Evolutionary conservation across 2,888 invertebrate species (phyloP).

Genomic region (Eustalomyia histrio): DNA sequence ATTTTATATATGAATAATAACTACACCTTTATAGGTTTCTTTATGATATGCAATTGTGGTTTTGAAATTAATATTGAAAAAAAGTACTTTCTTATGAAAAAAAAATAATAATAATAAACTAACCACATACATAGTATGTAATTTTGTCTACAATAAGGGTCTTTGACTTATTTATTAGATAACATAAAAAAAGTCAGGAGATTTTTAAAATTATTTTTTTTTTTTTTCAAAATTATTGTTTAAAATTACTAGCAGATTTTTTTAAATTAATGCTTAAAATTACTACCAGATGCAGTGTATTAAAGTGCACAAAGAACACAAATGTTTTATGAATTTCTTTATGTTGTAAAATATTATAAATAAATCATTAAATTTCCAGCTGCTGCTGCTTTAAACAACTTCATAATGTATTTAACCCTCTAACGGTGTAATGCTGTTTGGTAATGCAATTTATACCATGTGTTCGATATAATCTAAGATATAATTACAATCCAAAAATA

Average conservation of each 20-base stretch:
- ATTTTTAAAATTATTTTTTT: too few species aligned
- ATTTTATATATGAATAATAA: background rate
- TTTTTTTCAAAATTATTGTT: background rate
- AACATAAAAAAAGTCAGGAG: background rate
- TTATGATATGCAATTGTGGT: slow-evolving; percentile 63
- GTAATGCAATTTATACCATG: too few species aligned
- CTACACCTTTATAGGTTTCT: slow-evolving; percentile 58
- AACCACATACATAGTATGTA: slow-evolving; percentile 46
- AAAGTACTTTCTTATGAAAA: slow-evolving; percentile 41
- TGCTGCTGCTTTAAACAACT: slow-evolving; percentile 3
- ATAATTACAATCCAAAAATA: too few species aligned
- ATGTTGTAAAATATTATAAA: background rate
- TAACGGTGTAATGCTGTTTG: too few species aligned
- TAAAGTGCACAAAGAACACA: too few species aligned
- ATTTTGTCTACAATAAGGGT: slow-evolving; percentile 36
- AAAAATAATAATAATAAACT: slow-evolving; percentile 26
- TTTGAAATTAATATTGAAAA: slow-evolving; percentile 58
- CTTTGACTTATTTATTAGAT: slow-evolving; percentile 34
- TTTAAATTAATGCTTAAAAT: too few species aligned
- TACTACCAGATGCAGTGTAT: too few species aligned
- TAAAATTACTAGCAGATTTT: too few species aligned
- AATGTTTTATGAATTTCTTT: background rate
- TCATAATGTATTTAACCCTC: background rate
- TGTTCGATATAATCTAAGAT: too few species aligned
- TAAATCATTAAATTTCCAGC: slow-evolving; percentile 18